Evolutionary conservation across 1,140 invertebrate genomes (phyloP), one percentile per base, ranked within the genome.

Genomic region (Drosophila virilis): DNA sequence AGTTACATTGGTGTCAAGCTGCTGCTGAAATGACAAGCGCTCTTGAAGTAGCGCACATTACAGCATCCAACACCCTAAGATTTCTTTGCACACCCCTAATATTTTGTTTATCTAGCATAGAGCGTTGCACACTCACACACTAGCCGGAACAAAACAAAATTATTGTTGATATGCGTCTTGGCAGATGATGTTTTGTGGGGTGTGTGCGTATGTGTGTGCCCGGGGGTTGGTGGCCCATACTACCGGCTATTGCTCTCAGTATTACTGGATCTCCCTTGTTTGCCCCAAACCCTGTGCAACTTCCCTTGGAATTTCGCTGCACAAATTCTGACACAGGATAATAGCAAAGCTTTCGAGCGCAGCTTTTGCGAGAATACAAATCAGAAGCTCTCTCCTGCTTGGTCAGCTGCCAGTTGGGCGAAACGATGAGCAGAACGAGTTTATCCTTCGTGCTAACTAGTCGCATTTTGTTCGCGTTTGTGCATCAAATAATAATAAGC

Each of bases 381-480:
- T 5, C 22, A 28, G 22, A 85, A 86, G 82, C 78, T 59, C 38
- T 62, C 48, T 57, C 54, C 28, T 32, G 13, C 51, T 62, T 70
- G 62, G 80, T 69, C 78, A 80, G 67, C 76, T 79, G 68, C 61
- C 54, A 45, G 48, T 51, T 54, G 58, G 48, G 62, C 28, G 43
- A 35, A 22, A 15, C 12, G 46, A 37, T 64, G 54, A 74, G 58
- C 80, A 91, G 89, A 91, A 82, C 83, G 89, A 91, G 89, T 91
- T 91, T 82, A 91, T 91, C 89, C 89, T 91, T 91, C 81, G 89
- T 89, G 83, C 84, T 89, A 91, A 77, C 71, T 82, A 77, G 89
- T 81, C 81, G 89, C 77, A 77, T 81, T 89, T 89, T 73, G 70
- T 89, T 88, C 75, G 78, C 83, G 68, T 71, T 88, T 74, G 50